Base-by-base conservation (phyloP, 2,888 invertebrate species). In the Trypoxylon attenuatum region DNA sequence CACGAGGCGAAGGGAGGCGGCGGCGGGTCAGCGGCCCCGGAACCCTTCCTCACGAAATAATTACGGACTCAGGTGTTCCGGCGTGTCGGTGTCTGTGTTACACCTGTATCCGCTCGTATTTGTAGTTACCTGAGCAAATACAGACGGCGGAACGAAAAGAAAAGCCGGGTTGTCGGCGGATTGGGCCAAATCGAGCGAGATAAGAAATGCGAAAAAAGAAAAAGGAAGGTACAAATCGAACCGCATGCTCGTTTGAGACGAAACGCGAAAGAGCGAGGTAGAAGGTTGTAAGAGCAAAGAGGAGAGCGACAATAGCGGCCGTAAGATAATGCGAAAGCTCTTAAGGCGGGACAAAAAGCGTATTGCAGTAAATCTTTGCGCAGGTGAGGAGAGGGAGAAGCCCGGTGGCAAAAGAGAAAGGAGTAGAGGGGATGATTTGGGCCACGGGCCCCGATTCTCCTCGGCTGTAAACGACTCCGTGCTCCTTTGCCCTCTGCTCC, bases 381-480 rank as follows among this genome's bases (percentile, higher is more conserved):
- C 70, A 67, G 66, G 77, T 76, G 69, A 42, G 59, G 57, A 51
- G 61, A 47, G 59, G 56, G n/a, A n/a, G n/a, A n/a, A n/a, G n/a
- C n/a, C 59, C 56, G 56, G 69, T 51, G 56, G 53, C 13, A 39
- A 13, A 42, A 19, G 8, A 25, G 10, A 15, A 25, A 41, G n/a
- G 18, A 10, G 38, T 33, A 54, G 56, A 58, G 54, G 69, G 75
- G 74, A 66, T 76, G 77, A 75, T 76, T 77, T 71, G 62, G 70
- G 78, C 71, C 77, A 76, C 77, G 77, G 77, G 78, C 61, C 70
- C 77, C 80, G 80, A 78, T 78, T 78, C 78, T 78, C 76, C 64
- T 66, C 78, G 78, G 80, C 71, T 69, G 77, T 78, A 78, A 78
- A 78, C 80, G 78, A 76, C 76, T 64, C 52, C 53, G 41, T 42